A percentile compares a stretch with the other conserved stretches of the same genome.
These are phyloP conservation scores for Leptinotarsa lineolata DNA, from an alignment of 1,140 invertebrate species.

Conservation along the genomic window DNA sequence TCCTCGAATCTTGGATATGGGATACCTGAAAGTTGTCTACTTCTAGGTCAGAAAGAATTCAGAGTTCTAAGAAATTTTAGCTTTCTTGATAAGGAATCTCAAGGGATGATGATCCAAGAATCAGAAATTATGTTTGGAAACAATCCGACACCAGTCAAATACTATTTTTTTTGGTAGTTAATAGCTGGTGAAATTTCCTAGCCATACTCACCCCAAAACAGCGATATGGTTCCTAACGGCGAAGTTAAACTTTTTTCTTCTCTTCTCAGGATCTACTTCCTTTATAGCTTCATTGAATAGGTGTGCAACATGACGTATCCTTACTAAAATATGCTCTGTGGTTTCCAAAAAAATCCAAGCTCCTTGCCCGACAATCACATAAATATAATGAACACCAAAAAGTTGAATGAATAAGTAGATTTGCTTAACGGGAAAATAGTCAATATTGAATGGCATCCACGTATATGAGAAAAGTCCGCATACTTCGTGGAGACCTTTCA, in stretches of 20 bases:
- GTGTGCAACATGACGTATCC: constrained; percentile 15
- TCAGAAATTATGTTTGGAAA: too few species aligned
- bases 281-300: constrained; percentile 23
- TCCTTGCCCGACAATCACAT: constrained; percentile 16
- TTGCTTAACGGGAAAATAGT: constrained; percentile 27
- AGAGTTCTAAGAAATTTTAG: too few species aligned
- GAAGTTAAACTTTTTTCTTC: constrained; percentile 22
- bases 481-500: constrained; percentile 12
- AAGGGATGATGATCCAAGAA: too few species aligned
- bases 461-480: constrained; percentile 26
- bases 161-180: too few species aligned
- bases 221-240: constrained; percentile 25
- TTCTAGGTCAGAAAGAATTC: too few species aligned
- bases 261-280: constrained; percentile 8
- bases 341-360: constrained; percentile 26
- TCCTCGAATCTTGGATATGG: too few species aligned
- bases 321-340: constrained; percentile 22
- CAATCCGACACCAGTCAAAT: too few species aligned
- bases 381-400: constrained; percentile 12
- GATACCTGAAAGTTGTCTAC: too few species aligned
- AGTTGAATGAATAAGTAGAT: constrained; percentile 24
- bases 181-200: too few species aligned
- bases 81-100: too few species aligned
- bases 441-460: constrained; percentile 32
- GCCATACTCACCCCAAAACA: constrained; percentile 1